These are phyloP conservation scores for Elegia similella DNA, from an alignment of 2,888 invertebrate genomes.

Conservation along the genomic window DNA sequence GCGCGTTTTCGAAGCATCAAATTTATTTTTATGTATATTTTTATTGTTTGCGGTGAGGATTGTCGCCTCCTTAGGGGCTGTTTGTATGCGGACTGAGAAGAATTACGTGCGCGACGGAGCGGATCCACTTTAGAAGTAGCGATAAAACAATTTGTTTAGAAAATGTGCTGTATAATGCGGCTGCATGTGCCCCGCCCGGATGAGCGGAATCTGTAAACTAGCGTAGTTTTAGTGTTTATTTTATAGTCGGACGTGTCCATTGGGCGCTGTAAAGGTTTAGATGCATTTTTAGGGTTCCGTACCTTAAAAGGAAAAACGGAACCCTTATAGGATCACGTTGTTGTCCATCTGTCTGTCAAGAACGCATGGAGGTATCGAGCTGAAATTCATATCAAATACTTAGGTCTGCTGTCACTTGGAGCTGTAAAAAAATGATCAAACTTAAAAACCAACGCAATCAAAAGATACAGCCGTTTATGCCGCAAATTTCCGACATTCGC, in stretches of 20 bases:
- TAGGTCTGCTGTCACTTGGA: too few species aligned
- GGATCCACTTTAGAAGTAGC: constrained; percentile 66
- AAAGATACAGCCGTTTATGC: too few species aligned
- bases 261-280: constrained; percentile 42
- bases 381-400: too few species aligned
- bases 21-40: constrained; percentile 78
- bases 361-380: too few species aligned
- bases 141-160: constrained; percentile 77
- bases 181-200: constrained; percentile 46
- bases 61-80: constrained; percentile 75
- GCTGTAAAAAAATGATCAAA: too few species aligned
- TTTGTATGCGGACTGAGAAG: constrained; percentile 76
- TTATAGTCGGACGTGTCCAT: constrained; percentile 50
- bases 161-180: constrained; percentile 60
- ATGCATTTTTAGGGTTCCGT: too few species aligned
- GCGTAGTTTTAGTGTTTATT: constrained; percentile 53
- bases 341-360: too few species aligned
- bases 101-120: constrained; percentile 67
- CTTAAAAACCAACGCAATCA: too few species aligned
- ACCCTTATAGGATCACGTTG: too few species aligned
- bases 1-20: constrained; percentile 64
- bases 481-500: too few species aligned
- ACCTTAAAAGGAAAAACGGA: too few species aligned
- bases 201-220: constrained; percentile 53
- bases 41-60: constrained; percentile 76